phyloP scores from a whole-genome alignment of 2,797 vertebrate genomes.

The Acanthornis magna region DNA sequence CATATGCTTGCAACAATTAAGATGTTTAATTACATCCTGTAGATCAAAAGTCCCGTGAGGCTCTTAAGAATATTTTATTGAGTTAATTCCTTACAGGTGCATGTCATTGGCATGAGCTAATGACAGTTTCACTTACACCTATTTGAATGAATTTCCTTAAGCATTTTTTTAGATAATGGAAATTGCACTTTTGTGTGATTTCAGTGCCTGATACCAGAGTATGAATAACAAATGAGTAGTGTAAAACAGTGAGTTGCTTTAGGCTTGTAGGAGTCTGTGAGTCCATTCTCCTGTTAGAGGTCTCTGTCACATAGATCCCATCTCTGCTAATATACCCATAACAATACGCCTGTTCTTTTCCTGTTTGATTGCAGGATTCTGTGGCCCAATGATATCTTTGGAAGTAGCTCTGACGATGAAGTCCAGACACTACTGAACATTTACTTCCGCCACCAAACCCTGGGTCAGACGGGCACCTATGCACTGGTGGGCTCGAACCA shows the following conservation, averaged over 20 bases:
- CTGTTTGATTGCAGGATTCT: constrained; percentile 80
- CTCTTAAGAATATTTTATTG: background rate
- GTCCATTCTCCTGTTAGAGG: background rate
- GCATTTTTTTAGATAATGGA: background rate
- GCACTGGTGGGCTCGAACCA: constrained; percentile 95
- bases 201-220: background rate
- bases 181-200: background rate
- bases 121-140: background rate
- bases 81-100: background rate
- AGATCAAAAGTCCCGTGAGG: background rate
- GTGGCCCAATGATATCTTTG: constrained; percentile 96
- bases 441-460: constrained; percentile 96
- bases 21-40: background rate
- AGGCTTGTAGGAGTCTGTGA: rapidly evolving
- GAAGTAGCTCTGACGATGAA: constrained; percentile 91
- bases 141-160: background rate
- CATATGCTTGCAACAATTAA: background rate
- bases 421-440: constrained; percentile 97
- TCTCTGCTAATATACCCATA: background rate
- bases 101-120: background rate
- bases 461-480: constrained; percentile 96
- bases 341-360: background rate
- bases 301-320: background rate
- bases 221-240: background rate
- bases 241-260: background rate